Evolutionary conservation across 2,888 invertebrate genomes (phyloP).

Genomic region (Coremacera marginata): DNA sequence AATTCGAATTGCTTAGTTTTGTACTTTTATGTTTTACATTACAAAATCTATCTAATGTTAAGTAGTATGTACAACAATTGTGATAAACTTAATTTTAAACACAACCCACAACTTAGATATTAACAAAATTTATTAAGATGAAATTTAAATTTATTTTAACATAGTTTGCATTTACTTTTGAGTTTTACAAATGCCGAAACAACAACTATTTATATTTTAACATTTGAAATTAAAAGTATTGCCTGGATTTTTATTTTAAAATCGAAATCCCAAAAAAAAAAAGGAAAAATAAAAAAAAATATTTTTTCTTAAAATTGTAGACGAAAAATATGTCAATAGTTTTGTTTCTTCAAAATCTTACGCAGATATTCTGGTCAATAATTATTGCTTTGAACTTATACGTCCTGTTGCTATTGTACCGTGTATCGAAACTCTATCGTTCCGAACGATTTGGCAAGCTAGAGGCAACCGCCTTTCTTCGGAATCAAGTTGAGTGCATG

Average conservation of each 20-base stretch:
- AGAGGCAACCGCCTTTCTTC: constrained; percentile 40
- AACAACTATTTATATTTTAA: constrained; percentile 1
- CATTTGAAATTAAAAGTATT: constrained; percentile 1
- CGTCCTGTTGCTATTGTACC: constrained; percentile 43
- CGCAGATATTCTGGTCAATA: constrained; percentile 49
- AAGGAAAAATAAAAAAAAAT: not conserved
- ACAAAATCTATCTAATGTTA: not conserved
- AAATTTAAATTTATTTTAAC: too few species aligned
- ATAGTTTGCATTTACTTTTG: too few species aligned
- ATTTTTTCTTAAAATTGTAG: constrained; percentile 32
- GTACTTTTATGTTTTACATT: not conserved
- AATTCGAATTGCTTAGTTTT: constrained; percentile 57
- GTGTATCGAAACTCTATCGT: constrained; percentile 46
- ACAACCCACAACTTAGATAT: not conserved
- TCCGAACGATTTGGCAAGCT: constrained; percentile 44
- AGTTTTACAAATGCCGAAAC: too few species aligned
- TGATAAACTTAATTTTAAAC: not conserved
- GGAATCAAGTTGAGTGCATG: constrained; percentile 41
- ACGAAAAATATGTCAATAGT: constrained; percentile 44
- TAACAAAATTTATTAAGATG: not conserved
- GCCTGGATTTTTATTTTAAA: constrained; percentile 18
- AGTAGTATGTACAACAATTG: not conserved
- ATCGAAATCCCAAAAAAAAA: not conserved
- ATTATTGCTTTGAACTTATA: constrained; percentile 46
- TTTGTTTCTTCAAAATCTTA: constrained; percentile 50